These are phyloP conservation scores for Oncorhynchus mykiss DNA, from an alignment of 2,113 vertebrate genomes.

Conservation along the genomic window DNA sequence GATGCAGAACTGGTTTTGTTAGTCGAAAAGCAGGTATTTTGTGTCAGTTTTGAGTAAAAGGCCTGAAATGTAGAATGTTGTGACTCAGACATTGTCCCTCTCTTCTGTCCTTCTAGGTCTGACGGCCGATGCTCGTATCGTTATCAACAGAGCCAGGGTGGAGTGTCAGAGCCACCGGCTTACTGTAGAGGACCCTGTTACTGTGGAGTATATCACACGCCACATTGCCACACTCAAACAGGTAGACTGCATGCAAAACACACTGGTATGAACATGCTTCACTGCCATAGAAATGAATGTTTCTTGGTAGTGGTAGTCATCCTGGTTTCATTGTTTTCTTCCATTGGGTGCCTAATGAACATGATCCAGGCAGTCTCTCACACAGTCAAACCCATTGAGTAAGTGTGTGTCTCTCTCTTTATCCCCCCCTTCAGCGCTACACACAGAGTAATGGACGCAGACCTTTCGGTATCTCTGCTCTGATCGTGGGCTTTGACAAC, in stretches of 20 bases:
- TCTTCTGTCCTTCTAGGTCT: conserved; percentile 70
- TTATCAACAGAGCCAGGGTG: conserved; percentile 85
- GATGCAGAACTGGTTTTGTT: neutral
- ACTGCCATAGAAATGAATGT: too few relatives aligned
- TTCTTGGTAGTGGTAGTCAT: too few relatives aligned
- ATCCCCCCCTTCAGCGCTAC: conserved; percentile 72
- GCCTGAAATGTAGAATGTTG: neutral
- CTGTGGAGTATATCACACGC: conserved; percentile 87
- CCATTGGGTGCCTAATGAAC: too few relatives aligned
- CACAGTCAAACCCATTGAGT: neutral
- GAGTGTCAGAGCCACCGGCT: conserved; percentile 89
- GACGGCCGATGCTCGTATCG: conserved; percentile 84
- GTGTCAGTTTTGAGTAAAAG: neutral
- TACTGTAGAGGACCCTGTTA: conserved; percentile 86
- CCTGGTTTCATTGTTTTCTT: too few relatives aligned
- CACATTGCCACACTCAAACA: conserved; percentile 87
- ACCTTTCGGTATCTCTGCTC: conserved; percentile 85
- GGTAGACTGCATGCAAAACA: conserved; percentile 54
- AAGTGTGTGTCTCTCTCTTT: neutral
- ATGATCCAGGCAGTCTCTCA: too few relatives aligned
- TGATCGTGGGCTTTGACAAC: conserved; percentile 88
- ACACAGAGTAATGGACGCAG: conserved; percentile 87
- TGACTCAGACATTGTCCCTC: neutral
- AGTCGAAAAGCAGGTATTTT: neutral
- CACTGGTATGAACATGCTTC: neutral